Evolutionary conservation across 2,888 invertebrate genomes (phyloP), one percentile per base, ranked within the genome.

Genomic region (Corbicula japonica): DNA sequence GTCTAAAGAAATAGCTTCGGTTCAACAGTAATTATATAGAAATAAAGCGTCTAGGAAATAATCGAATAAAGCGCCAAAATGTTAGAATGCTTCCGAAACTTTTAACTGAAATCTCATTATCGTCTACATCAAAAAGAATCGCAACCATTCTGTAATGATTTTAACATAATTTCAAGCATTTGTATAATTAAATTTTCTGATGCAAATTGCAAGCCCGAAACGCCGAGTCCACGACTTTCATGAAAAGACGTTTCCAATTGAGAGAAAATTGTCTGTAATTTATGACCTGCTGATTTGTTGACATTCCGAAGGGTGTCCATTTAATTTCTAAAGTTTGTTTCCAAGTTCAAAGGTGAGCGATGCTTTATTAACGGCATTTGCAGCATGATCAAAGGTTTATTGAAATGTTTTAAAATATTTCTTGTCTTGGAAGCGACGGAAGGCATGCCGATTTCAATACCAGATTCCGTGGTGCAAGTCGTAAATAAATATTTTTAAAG

Each of bases 331-430:
- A 69, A 54, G 46, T 69, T 35, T 48, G 52, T 46, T 70, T 65
- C 38, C 69, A 65, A 54, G 82, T 78, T 82, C 82, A 82, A 78
- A 82, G 77, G 82, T 78, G 65, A 66, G 26, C 23, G 15, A 52
- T 71, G 46, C 71, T 69, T 82, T 54, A 78, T 78, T 75, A 60
- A 68, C 69, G 69, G 41, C 38, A 46, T 46, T 62, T 63, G 71
- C 71, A 65, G 46, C 56, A 12, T 34, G 44, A 71, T 52, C 61
- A 63, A 69, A 63, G 56, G 72, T 80, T 80, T 80, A 76, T 76
- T 60, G 74, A 58, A 46, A 46, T 62, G 50, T 23, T 52, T 54
- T 73, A 69, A 74, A 68, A 60, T 70, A 61, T 60, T 69, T 41
- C 56, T 23, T 74, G 74, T 70, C 79, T 60, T 68, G 28, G 60